phyloP scores from a whole-genome alignment of 1,140 invertebrate species.

The Drosophila kohkoa region DNA sequence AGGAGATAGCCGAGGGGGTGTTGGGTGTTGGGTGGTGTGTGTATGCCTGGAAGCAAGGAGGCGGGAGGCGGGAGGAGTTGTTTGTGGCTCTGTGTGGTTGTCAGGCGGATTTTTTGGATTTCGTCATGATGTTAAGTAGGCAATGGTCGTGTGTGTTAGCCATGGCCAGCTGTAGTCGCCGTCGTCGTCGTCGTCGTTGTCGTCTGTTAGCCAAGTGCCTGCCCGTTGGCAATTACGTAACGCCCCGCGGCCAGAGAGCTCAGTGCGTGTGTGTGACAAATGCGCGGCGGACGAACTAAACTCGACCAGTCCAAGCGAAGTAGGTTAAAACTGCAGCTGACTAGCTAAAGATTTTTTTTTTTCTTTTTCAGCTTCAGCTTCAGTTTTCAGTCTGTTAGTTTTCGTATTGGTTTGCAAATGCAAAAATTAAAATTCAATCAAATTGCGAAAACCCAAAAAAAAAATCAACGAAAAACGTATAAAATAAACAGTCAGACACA shows the following conservation, averaged over 20 bases:
- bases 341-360: conserved; percentile 19
- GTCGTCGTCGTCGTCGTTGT: conserved; percentile 9
- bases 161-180: conserved; percentile 41
- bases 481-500: conserved; percentile 18
- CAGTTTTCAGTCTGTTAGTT: conserved; percentile 44
- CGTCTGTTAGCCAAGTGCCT: conserved; percentile 48
- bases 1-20: background rate
- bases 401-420: conserved; percentile 55
- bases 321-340: conserved; percentile 62
- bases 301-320: conserved; percentile 51
- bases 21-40: background rate
- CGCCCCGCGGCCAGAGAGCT: conserved; percentile 36
- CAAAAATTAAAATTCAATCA: conserved; percentile 72
- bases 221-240: conserved; percentile 55
- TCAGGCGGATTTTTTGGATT: conserved; percentile 41
- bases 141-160: conserved; percentile 41
- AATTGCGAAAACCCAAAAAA: conserved; percentile 61
- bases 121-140: conserved; percentile 57
- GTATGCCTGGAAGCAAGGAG: background rate
- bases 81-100: conserved; percentile 22
- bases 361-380: background rate
- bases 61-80: background rate
- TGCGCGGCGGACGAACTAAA: conserved; percentile 53
- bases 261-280: conserved; percentile 56
- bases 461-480: background rate